Percentiles rank a stretch among this genome's conserved stretches.
Conservation (phyloP, 2,888 invertebrate genomes). For the Mythimna impura region DNA sequence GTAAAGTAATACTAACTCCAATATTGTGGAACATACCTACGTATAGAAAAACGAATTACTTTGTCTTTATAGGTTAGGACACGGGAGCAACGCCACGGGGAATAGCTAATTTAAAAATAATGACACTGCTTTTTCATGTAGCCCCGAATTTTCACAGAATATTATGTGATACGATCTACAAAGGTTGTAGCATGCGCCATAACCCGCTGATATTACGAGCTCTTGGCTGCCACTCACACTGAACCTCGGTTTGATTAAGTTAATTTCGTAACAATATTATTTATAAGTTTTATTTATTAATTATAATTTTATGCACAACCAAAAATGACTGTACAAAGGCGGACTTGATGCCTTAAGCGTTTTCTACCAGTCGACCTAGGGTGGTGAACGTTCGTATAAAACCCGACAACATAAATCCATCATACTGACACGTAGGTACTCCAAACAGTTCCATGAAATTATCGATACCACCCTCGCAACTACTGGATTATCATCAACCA, state of each 20-base stretch:
- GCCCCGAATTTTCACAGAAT: slow-evolving; percentile 11
- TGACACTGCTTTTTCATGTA: neutral
- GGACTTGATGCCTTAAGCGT: too few relatives aligned
- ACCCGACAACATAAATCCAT: too few relatives aligned
- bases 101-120: neutral
- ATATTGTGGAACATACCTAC: neutral
- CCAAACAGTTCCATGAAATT: slow-evolving; percentile 55
- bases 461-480: slow-evolving; percentile 48
- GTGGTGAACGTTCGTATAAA: too few relatives aligned
- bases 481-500: too few relatives aligned
- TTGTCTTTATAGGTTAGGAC: too few relatives aligned
- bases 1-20: neutral
- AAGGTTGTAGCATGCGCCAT: slow-evolving; percentile 11
- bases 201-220: slow-evolving; percentile 59
- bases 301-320: too few relatives aligned
- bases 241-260: slow-evolving; percentile 9
- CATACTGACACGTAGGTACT: slow-evolving; percentile 39
- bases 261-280: neutral
- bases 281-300: too few relatives aligned
- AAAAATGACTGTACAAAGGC: too few relatives aligned
- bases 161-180: slow-evolving; percentile 38
- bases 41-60: neutral
- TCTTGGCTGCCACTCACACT: slow-evolving; percentile 58
- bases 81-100: neutral
- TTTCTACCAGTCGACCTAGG: slow-evolving; percentile 65